phyloP scores from a whole-genome alignment of 2,113 vertebrate species.

The Sinocyclocheilus rhinocerous region DNA sequence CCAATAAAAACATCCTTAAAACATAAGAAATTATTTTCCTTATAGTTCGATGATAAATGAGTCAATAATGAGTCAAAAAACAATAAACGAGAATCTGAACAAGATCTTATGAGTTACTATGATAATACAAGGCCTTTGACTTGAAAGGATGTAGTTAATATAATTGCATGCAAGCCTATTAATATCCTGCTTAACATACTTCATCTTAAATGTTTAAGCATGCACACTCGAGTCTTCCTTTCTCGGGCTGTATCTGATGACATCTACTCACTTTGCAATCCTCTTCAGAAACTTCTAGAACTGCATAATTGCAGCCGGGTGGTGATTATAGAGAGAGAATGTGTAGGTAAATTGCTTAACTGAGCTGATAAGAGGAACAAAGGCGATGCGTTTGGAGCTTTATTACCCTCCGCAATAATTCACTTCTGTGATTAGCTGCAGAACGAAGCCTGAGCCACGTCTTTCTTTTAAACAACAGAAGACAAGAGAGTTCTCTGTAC shows the following conservation, averaged over 20 bases:
- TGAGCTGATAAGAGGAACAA: slow-evolving; percentile 61
- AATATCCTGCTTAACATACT: background rate
- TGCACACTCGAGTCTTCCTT: background rate
- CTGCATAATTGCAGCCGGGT: slow-evolving; percentile 39
- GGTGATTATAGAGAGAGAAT: slow-evolving; percentile 51
- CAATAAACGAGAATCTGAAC: background rate
- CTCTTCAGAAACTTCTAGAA: slow-evolving; percentile 43
- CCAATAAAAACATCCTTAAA: background rate
- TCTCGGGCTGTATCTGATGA: slow-evolving; percentile 26
- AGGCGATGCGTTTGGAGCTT: slow-evolving; percentile 53
- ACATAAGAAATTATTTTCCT: background rate
- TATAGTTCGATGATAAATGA: background rate
- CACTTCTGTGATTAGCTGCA: slow-evolving; percentile 33
- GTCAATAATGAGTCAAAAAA: background rate
- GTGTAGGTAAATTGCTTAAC: slow-evolving; percentile 46
- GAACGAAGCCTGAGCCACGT: background rate
- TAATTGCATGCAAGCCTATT: background rate
- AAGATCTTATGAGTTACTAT: background rate
- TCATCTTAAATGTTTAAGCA: slow-evolving; percentile 4
- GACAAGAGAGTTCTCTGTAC: background rate
- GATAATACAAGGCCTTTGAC: background rate
- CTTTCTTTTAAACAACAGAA: slow-evolving; percentile 19
- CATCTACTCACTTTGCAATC: slow-evolving; percentile 14
- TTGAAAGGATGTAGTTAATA: slow-evolving; percentile 13
- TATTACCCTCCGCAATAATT: slow-evolving; percentile 58